Percentiles rank a stretch among this genome's conserved stretches.
These are phyloP conservation scores for Dolichopus griseipennis DNA, from an alignment of 2,888 invertebrate species.

Conservation along the genomic window DNA sequence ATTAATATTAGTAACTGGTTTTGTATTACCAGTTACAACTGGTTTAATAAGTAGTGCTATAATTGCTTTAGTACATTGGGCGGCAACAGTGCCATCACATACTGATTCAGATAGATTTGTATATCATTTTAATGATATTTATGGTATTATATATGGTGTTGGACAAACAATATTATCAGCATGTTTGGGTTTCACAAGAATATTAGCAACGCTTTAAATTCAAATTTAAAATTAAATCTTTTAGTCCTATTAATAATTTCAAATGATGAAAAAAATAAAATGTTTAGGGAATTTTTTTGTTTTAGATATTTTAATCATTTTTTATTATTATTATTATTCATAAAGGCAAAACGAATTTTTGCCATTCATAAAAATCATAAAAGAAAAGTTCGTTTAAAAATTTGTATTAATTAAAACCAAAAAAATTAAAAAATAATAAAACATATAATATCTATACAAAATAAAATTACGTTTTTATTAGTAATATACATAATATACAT, in stretches of 20 bases:
- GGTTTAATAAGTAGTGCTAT: conserved; percentile 86
- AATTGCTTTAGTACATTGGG: conserved; percentile 87
- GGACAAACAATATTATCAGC: conserved; percentile 86
- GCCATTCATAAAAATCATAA: conserved; percentile 1
- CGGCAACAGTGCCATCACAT: conserved; percentile 77
- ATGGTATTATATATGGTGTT: conserved; percentile 90
- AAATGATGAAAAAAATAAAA: not conserved
- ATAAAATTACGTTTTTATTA: not conserved
- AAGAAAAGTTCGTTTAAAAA: conserved; percentile 3
- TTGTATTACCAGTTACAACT: conserved; percentile 78
- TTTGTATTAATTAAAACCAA: not conserved
- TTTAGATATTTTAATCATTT: not conserved
- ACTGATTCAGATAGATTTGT: conserved; percentile 3
- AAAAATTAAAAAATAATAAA: not conserved
- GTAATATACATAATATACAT: not conserved
- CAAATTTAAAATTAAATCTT: conserved; percentile 42
- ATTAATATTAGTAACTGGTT: conserved; percentile 78
- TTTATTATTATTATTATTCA: not conserved
- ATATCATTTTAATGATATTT: conserved; percentile 56
- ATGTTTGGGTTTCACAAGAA: conserved; percentile 85
- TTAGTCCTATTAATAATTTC: not conserved
- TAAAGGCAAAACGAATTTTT: not conserved
- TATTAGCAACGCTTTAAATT: conserved; percentile 83
- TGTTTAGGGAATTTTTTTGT: conserved; percentile 6
- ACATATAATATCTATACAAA: not conserved